Conservation (phyloP, 2,113 vertebrate species). For the Hydrochoerus hydrochaeris region DNA sequence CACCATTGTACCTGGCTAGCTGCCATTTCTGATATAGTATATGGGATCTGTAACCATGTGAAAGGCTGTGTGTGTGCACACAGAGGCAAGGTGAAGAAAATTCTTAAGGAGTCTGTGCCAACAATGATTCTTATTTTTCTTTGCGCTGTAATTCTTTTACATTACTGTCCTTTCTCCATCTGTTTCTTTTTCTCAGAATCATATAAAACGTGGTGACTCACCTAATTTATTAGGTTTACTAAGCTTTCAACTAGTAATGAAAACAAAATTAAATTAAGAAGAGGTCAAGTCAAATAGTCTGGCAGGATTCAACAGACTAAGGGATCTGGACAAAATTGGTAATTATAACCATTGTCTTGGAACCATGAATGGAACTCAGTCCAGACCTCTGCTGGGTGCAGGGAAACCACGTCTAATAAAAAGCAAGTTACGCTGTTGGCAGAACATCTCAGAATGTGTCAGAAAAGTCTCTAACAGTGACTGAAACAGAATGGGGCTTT, state of each 20-base stretch:
- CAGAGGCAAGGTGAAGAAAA: not conserved
- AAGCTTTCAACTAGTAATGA: constrained; percentile 41
- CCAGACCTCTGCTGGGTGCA: not conserved
- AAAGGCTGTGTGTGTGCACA: not conserved
- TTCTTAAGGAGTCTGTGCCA: not conserved
- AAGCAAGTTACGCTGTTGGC: constrained; percentile 28
- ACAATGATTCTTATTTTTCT: not conserved
- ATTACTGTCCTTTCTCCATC: not conserved
- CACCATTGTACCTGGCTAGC: not conserved
- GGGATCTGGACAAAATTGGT: not conserved
- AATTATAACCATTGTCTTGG: not conserved
- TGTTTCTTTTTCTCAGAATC: constrained; percentile 54
- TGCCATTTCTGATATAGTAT: not conserved
- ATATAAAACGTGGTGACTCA: constrained; percentile 43
- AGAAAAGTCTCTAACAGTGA: not conserved
- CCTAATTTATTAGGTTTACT: constrained; percentile 55
- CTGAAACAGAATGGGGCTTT: constrained; percentile 2
- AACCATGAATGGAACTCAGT: not conserved
- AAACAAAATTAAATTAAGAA: constrained; percentile 56
- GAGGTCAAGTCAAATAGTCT: constrained; percentile 41
- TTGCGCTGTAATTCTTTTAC: constrained; percentile 5
- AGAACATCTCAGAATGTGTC: constrained; percentile 11
- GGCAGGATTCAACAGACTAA: not conserved
- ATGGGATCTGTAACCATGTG: not conserved
- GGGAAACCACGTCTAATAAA: not conserved